Percentiles rank a stretch among this genome's conserved stretches.
phyloP scores from a whole-genome alignment of 2,888 invertebrate genomes.

The Colletes collaris region DNA sequence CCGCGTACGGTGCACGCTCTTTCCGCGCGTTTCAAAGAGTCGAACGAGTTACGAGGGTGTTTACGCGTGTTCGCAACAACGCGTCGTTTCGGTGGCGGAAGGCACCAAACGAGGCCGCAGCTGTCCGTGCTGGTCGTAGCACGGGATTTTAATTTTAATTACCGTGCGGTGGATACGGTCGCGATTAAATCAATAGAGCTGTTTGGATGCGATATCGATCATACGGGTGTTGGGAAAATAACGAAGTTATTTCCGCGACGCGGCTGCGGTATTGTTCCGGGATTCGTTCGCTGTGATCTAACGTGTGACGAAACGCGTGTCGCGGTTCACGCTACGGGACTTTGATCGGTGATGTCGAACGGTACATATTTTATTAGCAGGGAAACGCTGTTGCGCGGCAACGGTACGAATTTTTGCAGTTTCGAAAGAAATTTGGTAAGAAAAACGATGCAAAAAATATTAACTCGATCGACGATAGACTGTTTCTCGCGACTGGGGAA shows the following conservation, averaged over 20 bases:
- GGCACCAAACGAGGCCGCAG: neutral
- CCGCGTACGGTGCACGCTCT: constrained; percentile 6
- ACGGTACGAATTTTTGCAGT: no score
- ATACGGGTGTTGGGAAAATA: constrained; percentile 62
- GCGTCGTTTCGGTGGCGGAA: neutral
- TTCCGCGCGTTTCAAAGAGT: constrained; percentile 20
- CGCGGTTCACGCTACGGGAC: no score
- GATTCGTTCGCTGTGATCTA: constrained; percentile 6
- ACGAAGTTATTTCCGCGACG: constrained; percentile 51
- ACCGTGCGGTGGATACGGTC: constrained; percentile 45
- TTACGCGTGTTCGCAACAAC: constrained; percentile 4
- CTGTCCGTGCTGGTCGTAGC: neutral
- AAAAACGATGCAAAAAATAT: no score
- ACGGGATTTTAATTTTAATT: constrained; percentile 55
- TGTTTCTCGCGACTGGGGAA: no score
- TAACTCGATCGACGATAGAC: no score
- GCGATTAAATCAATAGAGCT: constrained; percentile 56
- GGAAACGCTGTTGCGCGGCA: no score
- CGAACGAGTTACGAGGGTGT: constrained; percentile 35
- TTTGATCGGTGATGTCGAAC: neutral
- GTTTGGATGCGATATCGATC: constrained; percentile 55
- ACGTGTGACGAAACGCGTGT: constrained; percentile 27
- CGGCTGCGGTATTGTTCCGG: constrained; percentile 24
- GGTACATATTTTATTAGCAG: no score
- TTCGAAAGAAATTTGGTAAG: no score